These are phyloP conservation scores for Montipora efflorescens DNA, from an alignment of 64 coral and sea anemone species.

Conservation along the genomic window DNA sequence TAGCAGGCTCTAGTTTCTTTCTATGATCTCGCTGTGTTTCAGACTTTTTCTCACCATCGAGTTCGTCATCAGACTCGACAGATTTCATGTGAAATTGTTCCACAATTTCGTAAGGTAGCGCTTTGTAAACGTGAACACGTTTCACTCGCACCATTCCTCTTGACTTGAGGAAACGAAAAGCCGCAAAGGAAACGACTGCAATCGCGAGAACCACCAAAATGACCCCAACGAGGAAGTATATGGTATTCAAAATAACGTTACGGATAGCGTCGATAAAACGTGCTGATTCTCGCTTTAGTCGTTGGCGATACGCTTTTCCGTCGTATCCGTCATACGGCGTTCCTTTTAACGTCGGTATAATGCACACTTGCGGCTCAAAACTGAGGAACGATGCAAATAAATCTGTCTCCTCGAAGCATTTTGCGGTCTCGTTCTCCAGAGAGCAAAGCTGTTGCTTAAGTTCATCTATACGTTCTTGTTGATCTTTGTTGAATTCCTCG, in stretches of 20 bases:
- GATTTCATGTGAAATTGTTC: slow-evolving; percentile 53
- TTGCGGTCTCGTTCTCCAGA: slow-evolving; percentile 32
- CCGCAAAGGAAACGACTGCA: slow-evolving; percentile 3
- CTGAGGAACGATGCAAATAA: slow-evolving; percentile 12
- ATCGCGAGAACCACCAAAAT: slow-evolving; percentile 32
- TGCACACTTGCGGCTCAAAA: slow-evolving; percentile 66
- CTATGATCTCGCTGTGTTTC: not conserved
- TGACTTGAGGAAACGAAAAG: slow-evolving; percentile 77
- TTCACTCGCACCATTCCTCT: slow-evolving; percentile 82
- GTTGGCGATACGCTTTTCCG: slow-evolving; percentile 51
- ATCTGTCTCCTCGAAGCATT: not conserved
- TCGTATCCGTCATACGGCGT: slow-evolving; percentile 59
- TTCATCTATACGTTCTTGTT: slow-evolving; percentile 40
- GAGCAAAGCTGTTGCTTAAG: slow-evolving; percentile 68
- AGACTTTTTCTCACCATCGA: not conserved
- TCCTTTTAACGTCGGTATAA: slow-evolving; percentile 53
- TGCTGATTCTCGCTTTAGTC: slow-evolving; percentile 78
- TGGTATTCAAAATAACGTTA: slow-evolving; percentile 77
- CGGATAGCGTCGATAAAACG: slow-evolving; percentile 79
- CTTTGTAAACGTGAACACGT: slow-evolving; percentile 74
- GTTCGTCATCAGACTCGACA: slow-evolving; percentile 3
- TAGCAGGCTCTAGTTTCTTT: slow-evolving; percentile 48
- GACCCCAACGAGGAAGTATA: slow-evolving; percentile 74
- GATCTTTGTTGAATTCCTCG: slow-evolving; percentile 48
- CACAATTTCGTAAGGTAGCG: slow-evolving; percentile 65